phyloP scores from a whole-genome alignment of 2,113 vertebrate genomes.

The Hydropotes inermis region DNA sequence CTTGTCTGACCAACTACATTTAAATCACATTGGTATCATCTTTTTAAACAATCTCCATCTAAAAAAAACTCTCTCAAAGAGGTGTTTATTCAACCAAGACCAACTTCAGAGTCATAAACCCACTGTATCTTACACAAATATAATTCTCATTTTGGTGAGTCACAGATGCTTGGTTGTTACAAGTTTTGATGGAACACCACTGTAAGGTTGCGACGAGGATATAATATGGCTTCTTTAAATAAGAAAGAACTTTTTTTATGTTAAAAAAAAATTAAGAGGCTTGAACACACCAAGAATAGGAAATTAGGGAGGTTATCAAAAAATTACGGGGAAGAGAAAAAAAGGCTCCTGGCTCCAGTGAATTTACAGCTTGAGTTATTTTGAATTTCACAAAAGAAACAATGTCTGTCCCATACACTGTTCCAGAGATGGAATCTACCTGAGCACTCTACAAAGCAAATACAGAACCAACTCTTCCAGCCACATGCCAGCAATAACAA shows the following conservation, averaged over 20 bases:
- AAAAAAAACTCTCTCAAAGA: conserved; percentile 1
- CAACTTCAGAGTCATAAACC: conserved; percentile 23
- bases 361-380: background rate
- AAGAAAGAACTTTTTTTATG: background rate
- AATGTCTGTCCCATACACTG: background rate
- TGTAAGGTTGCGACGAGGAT: background rate
- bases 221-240: background rate
- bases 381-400: background rate
- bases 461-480: background rate
- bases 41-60: background rate
- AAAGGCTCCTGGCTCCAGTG: background rate
- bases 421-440: background rate
- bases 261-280: background rate
- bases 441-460: background rate
- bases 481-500: background rate
- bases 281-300: background rate
- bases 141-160: background rate
- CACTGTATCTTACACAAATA: background rate
- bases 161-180: background rate
- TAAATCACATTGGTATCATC: background rate
- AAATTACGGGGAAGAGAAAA: background rate
- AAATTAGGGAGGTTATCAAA: background rate
- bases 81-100: conserved; percentile 17
- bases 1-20: background rate
- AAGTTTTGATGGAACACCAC: background rate